Conservation (phyloP, 1,140 invertebrate genomes). For the Phocides pigmalion region DNA sequence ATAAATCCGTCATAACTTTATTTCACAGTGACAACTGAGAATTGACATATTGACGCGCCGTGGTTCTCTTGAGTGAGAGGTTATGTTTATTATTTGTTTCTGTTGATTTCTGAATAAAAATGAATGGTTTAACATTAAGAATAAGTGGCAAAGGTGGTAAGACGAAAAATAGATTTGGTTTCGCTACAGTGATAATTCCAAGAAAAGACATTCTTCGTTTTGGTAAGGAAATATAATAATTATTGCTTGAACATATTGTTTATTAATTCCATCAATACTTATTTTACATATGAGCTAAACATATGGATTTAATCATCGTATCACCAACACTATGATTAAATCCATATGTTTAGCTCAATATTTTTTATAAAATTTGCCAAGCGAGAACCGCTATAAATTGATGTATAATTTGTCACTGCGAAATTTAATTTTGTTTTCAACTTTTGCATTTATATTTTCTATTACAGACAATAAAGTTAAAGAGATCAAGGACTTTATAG, state of each 20-base stretch:
- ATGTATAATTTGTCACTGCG: too few species aligned
- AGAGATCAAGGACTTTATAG: slow-evolving; percentile 44
- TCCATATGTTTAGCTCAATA: too few species aligned
- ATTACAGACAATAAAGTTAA: slow-evolving; percentile 38
- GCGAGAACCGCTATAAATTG: too few species aligned
- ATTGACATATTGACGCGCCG: too few species aligned
- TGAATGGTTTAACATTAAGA: slow-evolving; percentile 61
- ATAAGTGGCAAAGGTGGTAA: slow-evolving; percentile 53
- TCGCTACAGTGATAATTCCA: slow-evolving; percentile 45
- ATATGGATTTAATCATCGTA: background rate
- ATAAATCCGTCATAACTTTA: too few species aligned
- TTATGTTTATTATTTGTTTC: slow-evolving; percentile 7
- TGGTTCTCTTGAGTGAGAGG: background rate
- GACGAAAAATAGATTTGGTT: slow-evolving; percentile 46
- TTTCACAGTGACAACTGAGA: too few species aligned
- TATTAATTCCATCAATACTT: too few species aligned
- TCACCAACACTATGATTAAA: too few species aligned
- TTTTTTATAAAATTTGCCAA: too few species aligned
- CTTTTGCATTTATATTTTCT: too few species aligned
- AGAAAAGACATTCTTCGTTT: slow-evolving; percentile 10
- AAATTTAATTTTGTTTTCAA: too few species aligned
- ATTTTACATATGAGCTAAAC: too few species aligned
- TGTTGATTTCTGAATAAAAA: slow-evolving; percentile 28
- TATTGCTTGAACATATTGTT: background rate
- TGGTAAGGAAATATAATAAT: slow-evolving; percentile 22